Percentiles rank a stretch among this genome's conserved stretches.
Evolutionary conservation across 2,113 vertebrate genomes (phyloP).

Genomic region (Tor tambroides): DNA sequence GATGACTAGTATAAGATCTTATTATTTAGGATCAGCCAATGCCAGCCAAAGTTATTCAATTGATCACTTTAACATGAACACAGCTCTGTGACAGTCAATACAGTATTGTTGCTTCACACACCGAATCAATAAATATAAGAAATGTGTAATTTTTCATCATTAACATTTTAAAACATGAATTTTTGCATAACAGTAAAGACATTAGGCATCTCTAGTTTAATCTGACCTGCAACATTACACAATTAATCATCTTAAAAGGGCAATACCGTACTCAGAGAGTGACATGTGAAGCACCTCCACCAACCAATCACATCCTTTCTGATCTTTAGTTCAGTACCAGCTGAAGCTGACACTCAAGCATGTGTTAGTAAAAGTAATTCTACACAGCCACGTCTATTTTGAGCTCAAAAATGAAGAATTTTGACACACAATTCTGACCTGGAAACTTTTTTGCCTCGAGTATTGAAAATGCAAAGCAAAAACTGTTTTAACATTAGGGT

Average conservation of each 20-base stretch:
- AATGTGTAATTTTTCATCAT: not conserved
- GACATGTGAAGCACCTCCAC: not conserved
- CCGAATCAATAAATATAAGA: conserved; percentile 9
- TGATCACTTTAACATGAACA: not conserved
- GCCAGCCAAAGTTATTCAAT: not conserved
- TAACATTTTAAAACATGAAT: conserved; percentile 10
- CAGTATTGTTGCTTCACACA: not conserved
- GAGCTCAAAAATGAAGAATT: not conserved
- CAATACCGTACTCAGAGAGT: not conserved
- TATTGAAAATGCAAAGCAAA: conserved; percentile 9
- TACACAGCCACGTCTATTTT: not conserved
- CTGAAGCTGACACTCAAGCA: not conserved
- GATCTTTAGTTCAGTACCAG: not conserved
- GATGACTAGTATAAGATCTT: not conserved
- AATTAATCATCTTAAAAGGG: not conserved
- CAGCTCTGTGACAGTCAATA: not conserved
- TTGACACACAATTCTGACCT: not conserved
- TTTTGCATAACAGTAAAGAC: conserved; percentile 7
- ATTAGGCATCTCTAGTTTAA: conserved; percentile 2
- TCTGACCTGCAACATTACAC: not conserved
- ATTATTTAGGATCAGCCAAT: not conserved
- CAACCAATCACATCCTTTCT: not conserved
- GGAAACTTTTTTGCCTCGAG: not conserved
- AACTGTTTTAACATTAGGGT: not conserved
- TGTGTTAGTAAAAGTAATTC: not conserved